phyloP scores from a whole-genome alignment of 2,888 invertebrate species.

The Physocephala rufipes region DNA sequence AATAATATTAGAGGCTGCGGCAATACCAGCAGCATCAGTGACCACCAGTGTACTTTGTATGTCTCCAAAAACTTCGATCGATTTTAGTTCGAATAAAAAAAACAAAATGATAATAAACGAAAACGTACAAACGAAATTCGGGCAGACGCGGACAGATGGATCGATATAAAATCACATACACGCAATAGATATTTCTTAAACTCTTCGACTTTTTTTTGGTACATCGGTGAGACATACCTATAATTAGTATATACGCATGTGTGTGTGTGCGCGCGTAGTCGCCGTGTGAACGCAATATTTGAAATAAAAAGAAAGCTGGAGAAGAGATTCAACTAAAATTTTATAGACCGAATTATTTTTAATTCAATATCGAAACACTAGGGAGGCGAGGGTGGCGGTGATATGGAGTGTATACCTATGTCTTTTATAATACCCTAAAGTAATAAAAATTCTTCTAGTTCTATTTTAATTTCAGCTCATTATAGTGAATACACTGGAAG shows the following conservation, averaged over 20 bases:
- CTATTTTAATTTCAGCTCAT: conserved; percentile 15
- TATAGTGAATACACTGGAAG: conserved; percentile 4
- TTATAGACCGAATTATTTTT: conserved; percentile 2
- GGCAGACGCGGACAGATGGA: not conserved
- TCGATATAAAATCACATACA: not conserved
- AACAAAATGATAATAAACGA: not conserved
- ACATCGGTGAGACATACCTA: conserved; percentile 22
- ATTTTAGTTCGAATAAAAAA: conserved; percentile 43
- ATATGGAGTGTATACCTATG: not conserved
- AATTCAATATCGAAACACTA: not conserved
- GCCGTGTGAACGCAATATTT: not conserved
- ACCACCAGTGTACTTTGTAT: conserved; percentile 25
- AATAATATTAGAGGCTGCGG: too few species aligned
- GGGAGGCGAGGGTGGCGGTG: not conserved
- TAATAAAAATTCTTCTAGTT: conserved; percentile 27
- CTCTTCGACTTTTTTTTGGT: too few species aligned
- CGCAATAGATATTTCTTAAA: not conserved
- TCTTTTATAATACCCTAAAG: conserved; percentile 28
- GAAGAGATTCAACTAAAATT: conserved; percentile 14
- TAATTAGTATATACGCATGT: conserved; percentile 49
- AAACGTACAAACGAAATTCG: not conserved
- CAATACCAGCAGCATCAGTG: not conserved
- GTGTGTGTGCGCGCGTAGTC: too few species aligned
- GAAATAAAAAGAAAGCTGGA: not conserved
- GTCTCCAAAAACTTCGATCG: conserved; percentile 47